Percentiles rank a stretch among this genome's conserved stretches.
These are phyloP conservation scores for Chelmon rostratus DNA, from an alignment of 2,797 vertebrate genomes.

Conservation along the genomic window DNA sequence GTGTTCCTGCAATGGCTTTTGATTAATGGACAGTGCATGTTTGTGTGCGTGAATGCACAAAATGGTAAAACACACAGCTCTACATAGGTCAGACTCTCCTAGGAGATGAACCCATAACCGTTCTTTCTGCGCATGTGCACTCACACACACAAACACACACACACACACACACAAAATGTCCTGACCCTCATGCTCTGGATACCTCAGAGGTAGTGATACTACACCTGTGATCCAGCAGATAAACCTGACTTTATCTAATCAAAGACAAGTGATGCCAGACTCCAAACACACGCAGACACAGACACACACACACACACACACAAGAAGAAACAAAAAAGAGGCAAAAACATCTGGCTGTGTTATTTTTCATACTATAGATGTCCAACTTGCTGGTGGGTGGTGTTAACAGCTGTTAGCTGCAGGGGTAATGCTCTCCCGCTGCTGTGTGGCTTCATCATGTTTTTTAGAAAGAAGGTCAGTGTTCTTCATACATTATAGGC, in stretches of 20 bases:
- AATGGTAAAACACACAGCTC: slow-evolving; percentile 28
- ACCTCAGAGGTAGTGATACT: slow-evolving; percentile 56
- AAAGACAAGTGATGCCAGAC: slow-evolving; percentile 58
- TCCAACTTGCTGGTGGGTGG: slow-evolving; percentile 39
- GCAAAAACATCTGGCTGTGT: slow-evolving; percentile 56
- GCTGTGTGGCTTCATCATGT: slow-evolving; percentile 52
- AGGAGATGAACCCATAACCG: slow-evolving; percentile 48
- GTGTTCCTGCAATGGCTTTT: slow-evolving; percentile 35
- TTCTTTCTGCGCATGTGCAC: background rate
- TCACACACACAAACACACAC: slow-evolving; percentile 18
- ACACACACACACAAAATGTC: slow-evolving; percentile 17
- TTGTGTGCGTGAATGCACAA: slow-evolving; percentile 5
- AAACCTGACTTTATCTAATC: slow-evolving; percentile 66
- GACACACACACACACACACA: background rate
- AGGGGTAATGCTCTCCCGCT: slow-evolving; percentile 66
- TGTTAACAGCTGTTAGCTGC: slow-evolving; percentile 79
- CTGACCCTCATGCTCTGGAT: slow-evolving; percentile 55
- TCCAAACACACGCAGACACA: slow-evolving; percentile 2
- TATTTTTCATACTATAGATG: slow-evolving; percentile 63
- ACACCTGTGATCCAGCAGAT: slow-evolving; percentile 61
- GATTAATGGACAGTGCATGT: slow-evolving; percentile 55
- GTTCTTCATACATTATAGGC: slow-evolving; percentile 37
- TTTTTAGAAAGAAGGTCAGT: slow-evolving; percentile 42
- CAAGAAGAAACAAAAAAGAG: background rate
- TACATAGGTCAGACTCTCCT: slow-evolving; percentile 39